Conservation (phyloP, 2,888 invertebrate species). For the Stenolophus ochropezus region DNA sequence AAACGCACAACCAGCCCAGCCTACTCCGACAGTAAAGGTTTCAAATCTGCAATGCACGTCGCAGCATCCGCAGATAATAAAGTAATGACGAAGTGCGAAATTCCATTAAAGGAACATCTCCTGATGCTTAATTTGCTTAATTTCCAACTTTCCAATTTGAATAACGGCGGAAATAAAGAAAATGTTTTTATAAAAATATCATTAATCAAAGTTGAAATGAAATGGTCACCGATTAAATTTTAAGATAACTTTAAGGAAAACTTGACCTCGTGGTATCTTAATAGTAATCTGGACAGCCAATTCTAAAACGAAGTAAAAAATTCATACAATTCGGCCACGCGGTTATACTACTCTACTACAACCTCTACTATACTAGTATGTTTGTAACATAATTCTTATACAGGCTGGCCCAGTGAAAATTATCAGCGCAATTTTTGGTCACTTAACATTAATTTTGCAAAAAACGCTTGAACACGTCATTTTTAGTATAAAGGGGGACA, state of each 20-base stretch:
- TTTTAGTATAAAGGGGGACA: too few species aligned
- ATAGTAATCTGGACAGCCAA: constrained; percentile 9
- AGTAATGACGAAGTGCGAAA: background rate
- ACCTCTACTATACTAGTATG: too few species aligned
- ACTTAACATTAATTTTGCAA: too few species aligned
- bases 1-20: background rate
- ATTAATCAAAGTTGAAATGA: constrained; percentile 3
- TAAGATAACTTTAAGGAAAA: constrained; percentile 10
- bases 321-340: background rate
- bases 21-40: too few species aligned
- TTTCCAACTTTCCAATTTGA: background rate
- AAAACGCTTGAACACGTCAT: too few species aligned
- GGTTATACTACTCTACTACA: too few species aligned
- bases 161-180: background rate
- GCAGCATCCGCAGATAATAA: background rate
- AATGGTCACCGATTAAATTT: constrained; percentile 17
- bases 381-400: too few species aligned
- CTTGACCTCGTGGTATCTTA: background rate
- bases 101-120: constrained; percentile 12
- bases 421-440: too few species aligned
- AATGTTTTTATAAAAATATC: background rate
- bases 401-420: too few species aligned
- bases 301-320: background rate
- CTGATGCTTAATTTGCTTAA: background rate
- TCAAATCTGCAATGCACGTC: background rate